Conservation (phyloP, 2,888 invertebrate genomes). For the Tachystola acroxantha region DNA sequence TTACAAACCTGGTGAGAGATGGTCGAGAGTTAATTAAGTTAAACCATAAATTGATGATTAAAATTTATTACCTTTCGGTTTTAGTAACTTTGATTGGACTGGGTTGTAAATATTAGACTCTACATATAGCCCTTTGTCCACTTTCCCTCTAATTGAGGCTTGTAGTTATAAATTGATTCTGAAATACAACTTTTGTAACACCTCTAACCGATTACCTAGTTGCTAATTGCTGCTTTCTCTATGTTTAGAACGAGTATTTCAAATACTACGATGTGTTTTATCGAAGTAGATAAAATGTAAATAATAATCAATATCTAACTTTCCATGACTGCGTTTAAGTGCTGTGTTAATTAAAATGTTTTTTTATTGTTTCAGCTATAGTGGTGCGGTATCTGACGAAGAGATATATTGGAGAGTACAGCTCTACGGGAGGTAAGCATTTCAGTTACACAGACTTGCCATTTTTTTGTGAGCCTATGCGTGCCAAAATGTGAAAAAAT, state of each 20-base stretch:
- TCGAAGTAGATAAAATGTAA: slow-evolving; percentile 42
- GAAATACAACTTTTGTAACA: slow-evolving; percentile 69
- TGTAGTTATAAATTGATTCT: slow-evolving; percentile 69
- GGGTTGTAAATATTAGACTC: not conserved
- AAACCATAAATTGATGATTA: not conserved
- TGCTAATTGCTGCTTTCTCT: slow-evolving; percentile 72
- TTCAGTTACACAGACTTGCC: too few species aligned
- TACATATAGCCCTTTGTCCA: slow-evolving; percentile 46
- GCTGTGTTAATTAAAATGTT: slow-evolving; percentile 2
- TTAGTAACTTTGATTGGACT: not conserved
- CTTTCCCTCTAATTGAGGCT: slow-evolving; percentile 72
- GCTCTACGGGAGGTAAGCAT: slow-evolving; percentile 85
- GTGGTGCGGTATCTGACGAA: slow-evolving; percentile 87
- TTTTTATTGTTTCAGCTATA: slow-evolving; percentile 82
- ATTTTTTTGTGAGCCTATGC: too few species aligned
- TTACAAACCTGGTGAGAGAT: not conserved
- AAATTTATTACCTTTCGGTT: not conserved
- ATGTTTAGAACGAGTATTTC: slow-evolving; percentile 46
- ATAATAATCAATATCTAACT: slow-evolving; percentile 29
- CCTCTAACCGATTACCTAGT: slow-evolving; percentile 51
- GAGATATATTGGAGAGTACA: slow-evolving; percentile 88
- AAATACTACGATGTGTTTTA: slow-evolving; percentile 45
- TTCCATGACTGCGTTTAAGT: slow-evolving; percentile 23
- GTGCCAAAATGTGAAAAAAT: too few species aligned
- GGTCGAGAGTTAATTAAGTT: not conserved